Conservation (phyloP, 2,113 vertebrate species). For the Heterotilapia buettikoferi region DNA sequence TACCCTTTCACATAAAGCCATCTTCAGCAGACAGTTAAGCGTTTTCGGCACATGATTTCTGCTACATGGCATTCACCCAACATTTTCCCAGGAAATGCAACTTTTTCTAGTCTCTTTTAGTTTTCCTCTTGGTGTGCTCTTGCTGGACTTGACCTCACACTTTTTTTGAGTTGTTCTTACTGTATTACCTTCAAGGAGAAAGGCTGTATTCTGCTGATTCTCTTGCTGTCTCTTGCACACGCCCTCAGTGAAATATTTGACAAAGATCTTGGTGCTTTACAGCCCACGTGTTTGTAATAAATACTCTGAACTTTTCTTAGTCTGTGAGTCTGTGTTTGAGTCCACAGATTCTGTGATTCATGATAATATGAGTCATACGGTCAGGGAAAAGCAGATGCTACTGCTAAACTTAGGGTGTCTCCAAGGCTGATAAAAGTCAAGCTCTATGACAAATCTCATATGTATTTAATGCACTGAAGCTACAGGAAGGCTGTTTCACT, state of each 20-base stretch:
- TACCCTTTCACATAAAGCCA: background rate
- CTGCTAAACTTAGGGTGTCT: background rate
- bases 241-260: background rate
- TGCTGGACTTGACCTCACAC: background rate
- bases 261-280: background rate
- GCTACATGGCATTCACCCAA: background rate
- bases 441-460: background rate
- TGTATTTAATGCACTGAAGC: background rate
- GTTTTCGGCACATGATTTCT: background rate
- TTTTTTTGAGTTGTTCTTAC: background rate
- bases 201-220: background rate
- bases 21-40: background rate
- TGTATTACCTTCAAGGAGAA: background rate
- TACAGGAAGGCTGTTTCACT: background rate
- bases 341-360: background rate
- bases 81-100: background rate
- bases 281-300: background rate
- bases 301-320: background rate
- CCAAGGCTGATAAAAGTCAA: background rate
- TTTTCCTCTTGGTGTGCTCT: background rate
- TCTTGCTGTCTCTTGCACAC: background rate
- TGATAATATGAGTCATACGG: background rate
- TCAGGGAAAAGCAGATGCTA: background rate
- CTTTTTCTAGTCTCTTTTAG: background rate
- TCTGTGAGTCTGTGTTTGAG: background rate